Evolutionary conservation across 2,888 invertebrate species (phyloP), one percentile per base, ranked within the genome.

Genomic region (Apamea sordens): DNA sequence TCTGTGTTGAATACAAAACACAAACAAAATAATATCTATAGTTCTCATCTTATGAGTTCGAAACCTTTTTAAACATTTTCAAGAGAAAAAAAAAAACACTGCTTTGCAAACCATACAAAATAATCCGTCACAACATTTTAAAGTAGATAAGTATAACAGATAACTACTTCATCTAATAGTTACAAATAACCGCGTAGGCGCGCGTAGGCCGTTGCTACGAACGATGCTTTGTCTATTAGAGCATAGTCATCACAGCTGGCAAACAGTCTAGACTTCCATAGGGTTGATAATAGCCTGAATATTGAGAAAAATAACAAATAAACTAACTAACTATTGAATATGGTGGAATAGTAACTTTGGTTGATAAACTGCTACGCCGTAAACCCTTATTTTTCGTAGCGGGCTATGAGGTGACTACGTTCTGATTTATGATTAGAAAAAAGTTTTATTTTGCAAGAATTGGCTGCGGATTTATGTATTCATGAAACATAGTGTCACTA

Each of bases 161-260:
- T 24, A 28, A 53, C 36, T 77, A 53, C 10, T 78, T 67, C n/a
- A 68, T 53, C 41, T 36, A 36, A 36, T 24, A 28, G 18, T 8
- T 50, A 50, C 50, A 41, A 83, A 15, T 0, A 59, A 8, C 5
- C 13, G 50, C 81, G 70, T 84, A 80, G 64, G 59, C 85, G 24
- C 50, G 64, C 80, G 70, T 81, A 85, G 85, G 44, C 53, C 44
- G 44, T 5, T n/a, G 79, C 85, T 80, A 85, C 81, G 80, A 85
- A n/a, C 15, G 10, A 44, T 70, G 71, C 18, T 67, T 61, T 69
- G 18, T 56, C 56, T n/a, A 41, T n/a, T 21, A 73, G 0, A 67
- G n/a, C 44, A 24, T 41, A 75, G 18, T 65, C 24, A 47, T 24
- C 11, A 21, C 32, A 36, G 21, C 6, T 67, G 15, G 32, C 21